Evolutionary conservation across 2,797 vertebrate species (phyloP).

Genomic region (Tragelaphus eurycerus): DNA sequence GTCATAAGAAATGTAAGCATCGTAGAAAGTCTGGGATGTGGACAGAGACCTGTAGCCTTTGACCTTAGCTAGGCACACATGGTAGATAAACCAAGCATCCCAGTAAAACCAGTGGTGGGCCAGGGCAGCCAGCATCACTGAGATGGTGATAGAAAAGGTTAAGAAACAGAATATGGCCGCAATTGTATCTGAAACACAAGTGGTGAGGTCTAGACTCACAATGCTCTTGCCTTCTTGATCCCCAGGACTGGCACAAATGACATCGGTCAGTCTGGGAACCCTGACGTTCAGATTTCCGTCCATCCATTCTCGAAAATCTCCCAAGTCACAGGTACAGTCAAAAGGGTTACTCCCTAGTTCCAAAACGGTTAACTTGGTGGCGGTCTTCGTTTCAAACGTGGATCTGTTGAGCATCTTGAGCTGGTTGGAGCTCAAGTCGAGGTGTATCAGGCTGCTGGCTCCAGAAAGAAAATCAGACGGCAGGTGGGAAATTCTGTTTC

Average conservation of each 20-base stretch:
- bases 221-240: constrained; percentile 68
- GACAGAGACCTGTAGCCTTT: constrained; percentile 79
- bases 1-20: constrained; percentile 87
- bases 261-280: constrained; percentile 82
- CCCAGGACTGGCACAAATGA: constrained; percentile 79
- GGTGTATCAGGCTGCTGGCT: constrained; percentile 72
- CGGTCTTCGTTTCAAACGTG: constrained; percentile 68
- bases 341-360: constrained; percentile 84
- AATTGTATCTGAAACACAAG: constrained; percentile 80
- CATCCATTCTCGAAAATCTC: constrained; percentile 86
- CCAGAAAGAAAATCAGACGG: constrained; percentile 76
- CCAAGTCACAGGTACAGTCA: constrained; percentile 84
- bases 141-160: constrained; percentile 77
- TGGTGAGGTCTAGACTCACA: constrained; percentile 79
- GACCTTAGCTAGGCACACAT: constrained; percentile 81
- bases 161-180: constrained; percentile 78
- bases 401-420: constrained; percentile 83
- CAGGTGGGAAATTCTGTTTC: constrained; percentile 84
- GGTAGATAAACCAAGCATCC: constrained; percentile 84
- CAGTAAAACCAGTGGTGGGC: constrained; percentile 87
- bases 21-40: constrained; percentile 78
- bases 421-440: constrained; percentile 84
- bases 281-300: constrained; percentile 73
- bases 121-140: constrained; percentile 78
- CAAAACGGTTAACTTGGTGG: constrained; percentile 76